phyloP scores from a whole-genome alignment of 2,888 invertebrate species.

The Acanthopleura granulata region DNA sequence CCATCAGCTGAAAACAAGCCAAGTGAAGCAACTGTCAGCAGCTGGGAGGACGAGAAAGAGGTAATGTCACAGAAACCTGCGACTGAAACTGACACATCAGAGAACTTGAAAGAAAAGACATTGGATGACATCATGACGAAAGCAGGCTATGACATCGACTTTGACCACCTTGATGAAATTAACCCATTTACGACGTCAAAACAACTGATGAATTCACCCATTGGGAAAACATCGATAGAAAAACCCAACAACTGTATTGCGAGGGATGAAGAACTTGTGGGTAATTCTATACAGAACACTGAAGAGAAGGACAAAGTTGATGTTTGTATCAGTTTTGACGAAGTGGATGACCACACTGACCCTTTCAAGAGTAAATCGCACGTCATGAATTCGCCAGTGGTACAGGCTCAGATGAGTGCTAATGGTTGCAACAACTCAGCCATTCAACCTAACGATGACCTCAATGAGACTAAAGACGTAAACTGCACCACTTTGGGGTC shows the following conservation, averaged over 20 bases:
- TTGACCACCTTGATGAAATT: background rate
- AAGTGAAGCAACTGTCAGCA: too few species aligned
- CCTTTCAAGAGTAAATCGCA: background rate
- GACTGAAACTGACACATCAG: too few species aligned
- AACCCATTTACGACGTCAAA: constrained; percentile 26
- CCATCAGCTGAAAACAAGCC: too few species aligned
- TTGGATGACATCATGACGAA: background rate
- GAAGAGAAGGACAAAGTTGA: too few species aligned
- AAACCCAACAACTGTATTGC: too few species aligned
- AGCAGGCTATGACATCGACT: background rate
- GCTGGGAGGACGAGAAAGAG: too few species aligned
- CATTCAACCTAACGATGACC: background rate
- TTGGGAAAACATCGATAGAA: background rate
- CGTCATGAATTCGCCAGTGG: background rate
- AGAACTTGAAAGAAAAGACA: too few species aligned
- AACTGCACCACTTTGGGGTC: too few species aligned
- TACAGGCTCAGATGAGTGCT: background rate
- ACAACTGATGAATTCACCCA: constrained; percentile 24
- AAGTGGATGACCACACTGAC: background rate
- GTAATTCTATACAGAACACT: too few species aligned
- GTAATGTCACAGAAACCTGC: too few species aligned
- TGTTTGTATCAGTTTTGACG: background rate
- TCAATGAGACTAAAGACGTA: background rate
- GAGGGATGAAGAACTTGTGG: too few species aligned
- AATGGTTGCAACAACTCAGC: background rate